Evolutionary conservation across 2,888 invertebrate species (phyloP), one percentile per base, ranked within the genome.

Genomic region (Thera britannica): DNA sequence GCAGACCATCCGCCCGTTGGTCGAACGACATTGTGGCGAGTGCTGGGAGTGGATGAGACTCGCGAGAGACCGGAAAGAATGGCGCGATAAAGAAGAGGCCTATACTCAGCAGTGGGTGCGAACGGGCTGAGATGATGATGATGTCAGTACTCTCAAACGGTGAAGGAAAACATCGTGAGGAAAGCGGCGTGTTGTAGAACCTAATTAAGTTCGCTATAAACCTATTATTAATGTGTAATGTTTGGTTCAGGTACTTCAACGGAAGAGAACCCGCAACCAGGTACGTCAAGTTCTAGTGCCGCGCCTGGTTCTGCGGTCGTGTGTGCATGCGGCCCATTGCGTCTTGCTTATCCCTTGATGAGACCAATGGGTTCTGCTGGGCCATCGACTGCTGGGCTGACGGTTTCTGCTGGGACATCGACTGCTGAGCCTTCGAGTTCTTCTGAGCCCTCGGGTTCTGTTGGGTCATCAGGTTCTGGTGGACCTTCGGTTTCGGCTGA

Each of bases 221-320:
- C 3, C 9, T 4, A 1, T 58, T 34, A 44, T 23, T 11, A 1
- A 46, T 23, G 1, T 46, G 6, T 0, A 56, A 23, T 44, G 1
- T 5, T 48, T 41, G 9, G 11, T 38, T 49, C 52, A 67, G 67
- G 58, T 9, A 48, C 62, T 11, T 67, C 67, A 8, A 46, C n/a
- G 6, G 36, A 59, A 4, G 55, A 41, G 5, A 12, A 58, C 35
- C 2, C 51, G 9, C 35, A 56, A 6, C 59, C 63, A 6, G 51
- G 51, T 51, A 12, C 23, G 2, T 51, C 51, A 2, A 12, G 49
- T 49, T 49, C 49, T 12, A 12, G 6, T 12, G 5, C 2, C 2
- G 23, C 51, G 2, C 6, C 12, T 2, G 51, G 23, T 51, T 12
- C 51, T 23, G 7, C 7, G 2, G 51, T 23, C 6, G 51, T 7